Evolutionary conservation across 2,113 vertebrate genomes (phyloP), one percentile per base, ranked within the genome.

Genomic region (Craseonycteris thonglongyai): DNA sequence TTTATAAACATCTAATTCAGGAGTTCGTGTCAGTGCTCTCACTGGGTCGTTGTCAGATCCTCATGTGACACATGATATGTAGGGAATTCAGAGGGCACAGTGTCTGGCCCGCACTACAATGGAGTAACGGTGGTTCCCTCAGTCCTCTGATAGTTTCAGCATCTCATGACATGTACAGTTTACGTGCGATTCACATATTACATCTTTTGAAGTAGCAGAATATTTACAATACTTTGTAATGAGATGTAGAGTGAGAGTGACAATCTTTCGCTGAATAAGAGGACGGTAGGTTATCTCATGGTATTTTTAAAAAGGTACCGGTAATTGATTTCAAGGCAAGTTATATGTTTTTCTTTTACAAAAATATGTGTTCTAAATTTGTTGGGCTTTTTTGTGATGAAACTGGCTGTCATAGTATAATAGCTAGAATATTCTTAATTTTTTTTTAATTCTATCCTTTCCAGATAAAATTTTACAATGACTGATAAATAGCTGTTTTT

Each of bases 401-500:
- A 90, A 76, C 21, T 51, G 24, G n/a, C 49, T 75, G 18, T 68
- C 6, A 30, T 18, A 66, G 16, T 45, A 7, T 28, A 66, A 93
- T 5, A 51, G 5, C 72, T 84, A 15, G 26, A 65, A 79, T 82
- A 88, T 22, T 90, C 54, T 80, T 35, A 83, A 80, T 78, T 91
- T 80, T 38, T 9, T n/a, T 47, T 51, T 51, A 51, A 51, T 65
- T 21, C 12, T 74, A 40, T 69, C 54, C 42, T 66, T 94, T 66
- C 71, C 51, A 47, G 59, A 42, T 80, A 90, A 90, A 85, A 69
- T 84, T 85, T 66, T 90, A 76, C 22, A 74, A 76, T 15, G 61
- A 81, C n/a, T 69, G 35, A 59, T 78, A 96, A 90, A 86, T 65
- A 92, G 38, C 9, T 83, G 1, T 79, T 96, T 95, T 95, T 65